A percentile compares a stretch with the other conserved stretches of the same genome.
Conservation (phyloP, 2,797 vertebrate genomes). For the Nasua narica region DNA sequence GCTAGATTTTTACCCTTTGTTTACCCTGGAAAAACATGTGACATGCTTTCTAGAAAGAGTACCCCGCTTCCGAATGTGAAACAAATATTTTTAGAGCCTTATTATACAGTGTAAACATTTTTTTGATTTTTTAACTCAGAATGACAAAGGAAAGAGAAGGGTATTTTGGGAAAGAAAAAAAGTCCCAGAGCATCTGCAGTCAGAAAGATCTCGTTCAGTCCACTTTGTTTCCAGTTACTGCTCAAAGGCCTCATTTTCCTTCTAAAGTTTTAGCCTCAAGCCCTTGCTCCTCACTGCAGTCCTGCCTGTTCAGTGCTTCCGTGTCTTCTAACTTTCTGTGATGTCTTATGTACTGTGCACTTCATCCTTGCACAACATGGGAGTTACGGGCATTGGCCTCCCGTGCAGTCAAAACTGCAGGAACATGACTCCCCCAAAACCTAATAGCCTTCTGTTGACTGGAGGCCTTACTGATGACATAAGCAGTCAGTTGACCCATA, state of each 20-base stretch:
- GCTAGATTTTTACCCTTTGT: neutral
- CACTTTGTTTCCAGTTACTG: neutral
- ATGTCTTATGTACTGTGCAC: neutral
- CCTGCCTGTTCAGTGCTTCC: neutral
- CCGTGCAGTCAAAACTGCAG: neutral
- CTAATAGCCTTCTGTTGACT: neutral
- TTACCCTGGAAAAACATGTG: neutral
- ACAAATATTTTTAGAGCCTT: neutral
- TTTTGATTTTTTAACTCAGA: constrained; percentile 7
- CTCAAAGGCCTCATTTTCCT: neutral
- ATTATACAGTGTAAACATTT: neutral
- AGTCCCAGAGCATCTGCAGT: neutral
- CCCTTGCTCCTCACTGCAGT: neutral
- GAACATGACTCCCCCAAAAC: neutral
- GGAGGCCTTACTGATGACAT: neutral
- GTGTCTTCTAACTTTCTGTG: neutral
- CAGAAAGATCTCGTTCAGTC: neutral
- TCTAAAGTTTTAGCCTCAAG: neutral
- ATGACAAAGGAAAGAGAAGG: neutral
- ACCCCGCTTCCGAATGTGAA: neutral
- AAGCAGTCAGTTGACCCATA: neutral
- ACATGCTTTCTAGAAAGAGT: neutral
- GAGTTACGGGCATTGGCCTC: neutral
- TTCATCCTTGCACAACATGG: neutral
- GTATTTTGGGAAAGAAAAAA: neutral